These are phyloP conservation scores for Sinocyclocheilus rhinocerous DNA, from an alignment of 2,113 vertebrate genomes.

Conservation along the genomic window DNA sequence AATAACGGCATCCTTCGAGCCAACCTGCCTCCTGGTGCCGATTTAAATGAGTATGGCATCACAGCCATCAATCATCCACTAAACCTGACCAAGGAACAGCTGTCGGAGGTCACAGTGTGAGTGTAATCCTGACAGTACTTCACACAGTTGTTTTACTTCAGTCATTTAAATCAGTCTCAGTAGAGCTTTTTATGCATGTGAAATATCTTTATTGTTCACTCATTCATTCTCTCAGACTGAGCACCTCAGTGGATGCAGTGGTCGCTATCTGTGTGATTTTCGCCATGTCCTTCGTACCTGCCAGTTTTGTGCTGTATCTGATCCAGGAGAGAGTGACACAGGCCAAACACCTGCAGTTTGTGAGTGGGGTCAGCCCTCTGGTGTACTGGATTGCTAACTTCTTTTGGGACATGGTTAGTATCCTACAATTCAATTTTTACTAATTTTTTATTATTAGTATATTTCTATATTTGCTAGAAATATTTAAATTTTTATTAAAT, in stretches of 20 bases:
- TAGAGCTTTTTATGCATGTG: not conserved
- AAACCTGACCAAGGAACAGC: conserved; percentile 93
- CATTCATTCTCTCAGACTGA: conserved; percentile 75
- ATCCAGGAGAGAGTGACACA: conserved; percentile 92
- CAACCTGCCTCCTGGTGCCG: conserved; percentile 73
- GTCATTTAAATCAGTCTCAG: not conserved
- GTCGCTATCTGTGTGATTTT: conserved; percentile 93
- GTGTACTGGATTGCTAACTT: conserved; percentile 91
- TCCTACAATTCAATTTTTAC: not conserved
- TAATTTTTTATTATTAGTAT: too few species aligned
- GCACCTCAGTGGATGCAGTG: conserved; percentile 87
- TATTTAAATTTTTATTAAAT: not conserved
- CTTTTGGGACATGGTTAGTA: conserved; percentile 90
- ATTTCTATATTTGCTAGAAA: not conserved
- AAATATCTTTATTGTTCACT: not conserved
- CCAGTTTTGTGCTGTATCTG: conserved; percentile 91
- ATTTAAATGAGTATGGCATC: conserved; percentile 84
- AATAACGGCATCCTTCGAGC: conserved; percentile 89
- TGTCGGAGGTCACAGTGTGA: conserved; percentile 73
- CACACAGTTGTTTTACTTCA: not conserved
- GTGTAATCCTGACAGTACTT: not conserved
- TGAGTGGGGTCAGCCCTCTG: conserved; percentile 88
- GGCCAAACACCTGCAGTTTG: conserved; percentile 91
- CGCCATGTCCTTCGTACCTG: conserved; percentile 93
- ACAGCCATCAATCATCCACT: conserved; percentile 88